Evolutionary conservation across 2,113 vertebrate species (phyloP).

Genomic region (Rhegmatorhina hoffmannsi): DNA sequence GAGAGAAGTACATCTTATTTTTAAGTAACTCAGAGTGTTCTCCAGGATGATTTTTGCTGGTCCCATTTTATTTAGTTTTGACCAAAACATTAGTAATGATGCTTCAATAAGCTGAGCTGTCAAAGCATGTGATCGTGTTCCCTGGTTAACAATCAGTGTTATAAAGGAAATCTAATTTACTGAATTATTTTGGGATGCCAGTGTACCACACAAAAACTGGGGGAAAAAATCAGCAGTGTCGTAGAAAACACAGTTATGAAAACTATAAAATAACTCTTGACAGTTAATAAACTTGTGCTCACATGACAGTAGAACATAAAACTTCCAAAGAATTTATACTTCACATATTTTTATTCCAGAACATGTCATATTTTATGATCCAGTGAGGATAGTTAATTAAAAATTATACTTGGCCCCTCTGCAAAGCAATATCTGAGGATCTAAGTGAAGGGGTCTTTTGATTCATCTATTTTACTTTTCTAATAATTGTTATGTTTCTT

Average conservation of each 20-base stretch:
- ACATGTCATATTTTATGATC: not conserved
- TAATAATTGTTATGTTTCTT: not conserved
- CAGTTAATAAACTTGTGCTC: slow-evolving; percentile 50
- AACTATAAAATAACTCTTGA: slow-evolving; percentile 22
- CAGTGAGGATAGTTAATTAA: slow-evolving; percentile 7
- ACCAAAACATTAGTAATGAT: not conserved
- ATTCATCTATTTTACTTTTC: not conserved
- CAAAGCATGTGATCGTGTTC: not conserved
- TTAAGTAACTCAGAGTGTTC: not conserved
- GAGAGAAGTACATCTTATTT: not conserved
- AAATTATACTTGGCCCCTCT: not conserved
- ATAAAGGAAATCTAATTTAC: not conserved
- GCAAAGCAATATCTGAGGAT: not conserved
- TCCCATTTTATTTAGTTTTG: not conserved
- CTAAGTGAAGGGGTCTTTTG: not conserved
- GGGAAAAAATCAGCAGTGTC: not conserved
- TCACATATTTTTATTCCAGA: not conserved
- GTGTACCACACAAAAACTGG: not conserved
- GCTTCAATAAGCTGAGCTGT: not conserved
- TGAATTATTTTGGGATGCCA: not conserved
- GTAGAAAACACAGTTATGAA: slow-evolving; percentile 36
- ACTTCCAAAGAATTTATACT: slow-evolving; percentile 11
- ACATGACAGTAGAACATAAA: not conserved
- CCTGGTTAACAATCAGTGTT: not conserved
- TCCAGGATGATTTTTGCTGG: not conserved